Percentiles rank a stretch among this genome's conserved stretches.
These are phyloP conservation scores for Manis crassicaudata DNA, from an alignment of 2,797 vertebrate genomes.

Conservation along the genomic window DNA sequence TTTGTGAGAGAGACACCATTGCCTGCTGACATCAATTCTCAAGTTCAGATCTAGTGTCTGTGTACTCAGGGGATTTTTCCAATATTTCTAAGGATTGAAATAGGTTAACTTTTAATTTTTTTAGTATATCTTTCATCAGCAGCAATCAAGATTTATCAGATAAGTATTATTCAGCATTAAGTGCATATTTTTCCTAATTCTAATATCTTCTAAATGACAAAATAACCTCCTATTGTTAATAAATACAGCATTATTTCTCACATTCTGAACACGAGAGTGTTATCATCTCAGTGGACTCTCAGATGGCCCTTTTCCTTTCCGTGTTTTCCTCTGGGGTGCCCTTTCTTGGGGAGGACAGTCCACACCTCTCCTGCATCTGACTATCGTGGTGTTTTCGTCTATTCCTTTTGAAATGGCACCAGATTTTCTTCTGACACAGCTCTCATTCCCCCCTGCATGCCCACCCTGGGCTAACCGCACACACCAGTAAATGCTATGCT, in stretches of 20 bases:
- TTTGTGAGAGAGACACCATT: not conserved
- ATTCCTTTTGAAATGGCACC: constrained; percentile 80
- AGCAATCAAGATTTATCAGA: not conserved
- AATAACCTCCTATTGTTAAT: constrained; percentile 47
- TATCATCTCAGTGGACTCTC: constrained; percentile 71
- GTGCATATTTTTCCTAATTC: not conserved
- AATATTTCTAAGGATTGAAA: not conserved
- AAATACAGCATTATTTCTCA: constrained; percentile 61
- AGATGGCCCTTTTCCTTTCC: constrained; percentile 72
- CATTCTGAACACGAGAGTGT: constrained; percentile 58
- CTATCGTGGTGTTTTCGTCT: constrained; percentile 41
- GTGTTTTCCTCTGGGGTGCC: constrained; percentile 70
- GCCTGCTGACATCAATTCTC: not conserved
- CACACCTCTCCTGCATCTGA: constrained; percentile 50
- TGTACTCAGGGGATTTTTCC: not conserved
- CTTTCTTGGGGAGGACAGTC: constrained; percentile 77
- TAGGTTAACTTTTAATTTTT: not conserved
- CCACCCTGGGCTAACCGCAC: constrained; percentile 79
- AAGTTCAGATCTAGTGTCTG: not conserved
- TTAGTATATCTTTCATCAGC: not conserved
- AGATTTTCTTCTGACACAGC: constrained; percentile 76
- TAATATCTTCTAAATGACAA: constrained; percentile 55
- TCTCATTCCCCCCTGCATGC: constrained; percentile 76
- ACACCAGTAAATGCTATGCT: constrained; percentile 77
- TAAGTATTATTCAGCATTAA: not conserved